These are phyloP conservation scores for Remorina albescens DNA, from an alignment of 2,797 vertebrate species.

Conservation along the genomic window DNA sequence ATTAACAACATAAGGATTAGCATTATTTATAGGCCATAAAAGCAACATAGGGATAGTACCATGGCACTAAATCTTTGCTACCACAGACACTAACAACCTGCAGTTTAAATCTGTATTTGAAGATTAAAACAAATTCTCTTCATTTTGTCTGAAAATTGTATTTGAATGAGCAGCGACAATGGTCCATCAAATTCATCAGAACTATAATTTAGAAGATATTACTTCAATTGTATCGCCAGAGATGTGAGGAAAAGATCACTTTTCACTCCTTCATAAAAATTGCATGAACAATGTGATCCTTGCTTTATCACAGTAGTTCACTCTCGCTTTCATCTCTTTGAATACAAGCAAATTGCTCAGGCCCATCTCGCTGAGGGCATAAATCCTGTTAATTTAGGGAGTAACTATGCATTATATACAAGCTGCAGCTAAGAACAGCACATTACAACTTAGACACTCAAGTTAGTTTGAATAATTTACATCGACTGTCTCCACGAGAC, in stretches of 20 bases:
- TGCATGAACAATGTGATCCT: constrained; percentile 68
- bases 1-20: constrained; percentile 1
- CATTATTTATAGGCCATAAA: not conserved
- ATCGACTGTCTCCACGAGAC: constrained; percentile 65
- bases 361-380: constrained; percentile 22
- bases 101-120: constrained; percentile 15
- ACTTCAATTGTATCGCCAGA: constrained; percentile 24
- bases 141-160: not conserved
- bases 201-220: constrained; percentile 25
- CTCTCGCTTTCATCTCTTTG: constrained; percentile 59
- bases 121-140: not conserved
- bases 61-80: constrained; percentile 9
- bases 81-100: constrained; percentile 28
- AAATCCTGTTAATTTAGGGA: constrained; percentile 45
- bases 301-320: constrained; percentile 72
- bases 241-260: constrained; percentile 51
- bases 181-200: not conserved
- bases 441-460: constrained; percentile 66
- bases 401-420: constrained; percentile 63
- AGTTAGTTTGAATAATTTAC: constrained; percentile 81
- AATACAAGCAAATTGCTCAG: constrained; percentile 22
- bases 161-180: constrained; percentile 3
- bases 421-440: constrained; percentile 44
- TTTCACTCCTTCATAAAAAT: constrained; percentile 68
- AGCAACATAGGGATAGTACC: constrained; percentile 13